A percentile compares a stretch with the other conserved stretches of the same genome.
These are phyloP conservation scores for Pogonomyrmex barbatus DNA, from an alignment of 1,140 invertebrate species.

Conservation along the genomic window DNA sequence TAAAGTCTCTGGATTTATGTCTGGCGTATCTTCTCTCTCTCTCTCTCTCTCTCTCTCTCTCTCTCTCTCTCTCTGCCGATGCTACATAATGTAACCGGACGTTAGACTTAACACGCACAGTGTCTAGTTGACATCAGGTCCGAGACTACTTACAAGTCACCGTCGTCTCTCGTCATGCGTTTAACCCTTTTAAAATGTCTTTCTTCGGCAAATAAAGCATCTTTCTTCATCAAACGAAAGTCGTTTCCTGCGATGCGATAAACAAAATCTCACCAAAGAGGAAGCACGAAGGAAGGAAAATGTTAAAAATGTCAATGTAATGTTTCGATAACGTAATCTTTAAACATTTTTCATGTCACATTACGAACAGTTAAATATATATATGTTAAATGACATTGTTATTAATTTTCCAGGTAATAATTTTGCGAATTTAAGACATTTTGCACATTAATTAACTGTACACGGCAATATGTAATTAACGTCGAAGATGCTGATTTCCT, in stretches of 20 bases:
- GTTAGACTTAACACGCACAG: conserved; percentile 30
- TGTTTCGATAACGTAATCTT: not conserved
- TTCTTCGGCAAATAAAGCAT: conserved; percentile 20
- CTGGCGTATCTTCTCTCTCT: not conserved
- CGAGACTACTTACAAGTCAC: conserved; percentile 38
- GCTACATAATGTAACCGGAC: conserved; percentile 47
- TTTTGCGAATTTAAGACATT: not conserved
- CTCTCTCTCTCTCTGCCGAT: not conserved
- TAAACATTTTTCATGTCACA: too few species aligned
- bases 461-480: not conserved
- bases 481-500: not conserved
- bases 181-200: conserved; percentile 1
- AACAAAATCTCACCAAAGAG: not conserved
- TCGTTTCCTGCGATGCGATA: not conserved
- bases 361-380: too few species aligned
- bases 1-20: conserved; percentile 42
- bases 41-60: not conserved
- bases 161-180: conserved; percentile 11
- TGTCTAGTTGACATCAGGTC: conserved; percentile 11
- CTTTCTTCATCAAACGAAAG: conserved; percentile 7
- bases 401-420: not conserved
- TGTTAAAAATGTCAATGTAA: not conserved
- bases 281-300: not conserved
- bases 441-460: not conserved
- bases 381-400: not conserved